Percentiles rank a stretch among this genome's conserved stretches.
Conservation (phyloP, 1,140 invertebrate species). For the Charaxes varanes region DNA sequence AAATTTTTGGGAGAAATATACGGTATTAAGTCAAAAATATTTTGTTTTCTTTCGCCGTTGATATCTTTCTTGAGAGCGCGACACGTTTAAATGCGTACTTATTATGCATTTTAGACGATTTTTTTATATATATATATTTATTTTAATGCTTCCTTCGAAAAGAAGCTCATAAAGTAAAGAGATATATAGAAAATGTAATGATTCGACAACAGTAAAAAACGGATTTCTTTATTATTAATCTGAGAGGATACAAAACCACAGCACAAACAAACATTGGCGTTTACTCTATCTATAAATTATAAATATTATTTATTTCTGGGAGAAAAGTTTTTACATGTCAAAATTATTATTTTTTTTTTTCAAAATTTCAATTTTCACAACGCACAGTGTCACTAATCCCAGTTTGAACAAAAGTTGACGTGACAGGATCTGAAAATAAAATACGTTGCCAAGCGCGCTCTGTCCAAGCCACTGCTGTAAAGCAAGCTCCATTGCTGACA, state of each 20-base stretch:
- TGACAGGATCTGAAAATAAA: slow-evolving; percentile 29
- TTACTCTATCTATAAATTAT: too few species aligned
- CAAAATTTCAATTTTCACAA: slow-evolving; percentile 50
- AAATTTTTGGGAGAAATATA: slow-evolving; percentile 63
- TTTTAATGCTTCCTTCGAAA: too few species aligned
- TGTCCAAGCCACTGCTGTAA: slow-evolving; percentile 87
- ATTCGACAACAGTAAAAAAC: too few species aligned
- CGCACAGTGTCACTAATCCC: slow-evolving; percentile 57
- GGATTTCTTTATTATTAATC: too few species aligned
- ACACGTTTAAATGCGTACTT: not conserved
- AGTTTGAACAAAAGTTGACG: slow-evolving; percentile 43
- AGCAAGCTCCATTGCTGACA: slow-evolving; percentile 94
- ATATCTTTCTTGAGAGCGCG: not conserved
- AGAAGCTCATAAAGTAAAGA: too few species aligned
- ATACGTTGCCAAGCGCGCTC: slow-evolving; percentile 46
- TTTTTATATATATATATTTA: too few species aligned
- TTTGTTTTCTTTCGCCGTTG: slow-evolving; percentile 23
- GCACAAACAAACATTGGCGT: too few species aligned
- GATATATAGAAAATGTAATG: too few species aligned
- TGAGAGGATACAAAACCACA: too few species aligned
- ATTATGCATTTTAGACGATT: too few species aligned
- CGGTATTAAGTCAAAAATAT: slow-evolving; percentile 24
- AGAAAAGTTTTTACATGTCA: slow-evolving; percentile 23
- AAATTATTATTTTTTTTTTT: too few species aligned
- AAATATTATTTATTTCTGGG: too few species aligned